phyloP scores from a whole-genome alignment of 2,113 vertebrate species.

The Ceyx margarethae region DNA sequence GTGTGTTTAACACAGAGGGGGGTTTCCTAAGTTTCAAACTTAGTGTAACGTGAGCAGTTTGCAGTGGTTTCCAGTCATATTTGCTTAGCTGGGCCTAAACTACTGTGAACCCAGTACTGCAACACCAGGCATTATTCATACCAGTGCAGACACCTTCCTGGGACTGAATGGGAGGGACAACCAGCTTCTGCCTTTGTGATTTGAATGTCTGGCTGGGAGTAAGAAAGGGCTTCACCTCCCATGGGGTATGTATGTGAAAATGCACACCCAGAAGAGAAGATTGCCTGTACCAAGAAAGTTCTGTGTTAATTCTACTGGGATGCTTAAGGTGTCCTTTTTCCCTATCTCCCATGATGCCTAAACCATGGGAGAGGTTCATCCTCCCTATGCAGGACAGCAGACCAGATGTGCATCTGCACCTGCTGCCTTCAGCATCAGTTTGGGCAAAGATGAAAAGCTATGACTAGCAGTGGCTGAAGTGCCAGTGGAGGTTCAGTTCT shows the following conservation, averaged over 20 bases:
- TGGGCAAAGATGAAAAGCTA: background rate
- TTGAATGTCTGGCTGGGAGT: background rate
- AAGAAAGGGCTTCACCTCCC: background rate
- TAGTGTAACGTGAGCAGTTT: background rate
- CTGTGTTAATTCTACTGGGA: background rate
- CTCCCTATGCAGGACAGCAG: background rate
- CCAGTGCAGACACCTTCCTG: background rate
- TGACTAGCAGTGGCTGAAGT: background rate
- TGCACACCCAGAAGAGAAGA: background rate
- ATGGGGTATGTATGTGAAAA: background rate
- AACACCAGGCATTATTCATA: background rate
- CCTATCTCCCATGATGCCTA: accelerated
- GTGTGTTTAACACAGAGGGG: background rate
- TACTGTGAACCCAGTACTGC: background rate
- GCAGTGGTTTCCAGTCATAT: background rate
- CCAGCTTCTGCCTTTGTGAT: background rate
- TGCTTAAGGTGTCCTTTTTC: background rate
- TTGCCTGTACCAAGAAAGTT: background rate
- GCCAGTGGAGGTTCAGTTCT: background rate
- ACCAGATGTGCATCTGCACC: background rate
- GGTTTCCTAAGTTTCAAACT: conserved; percentile 26
- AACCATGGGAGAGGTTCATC: background rate
- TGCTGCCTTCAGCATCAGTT: background rate
- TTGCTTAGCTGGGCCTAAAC: background rate
- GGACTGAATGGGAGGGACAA: accelerated